Percentiles rank a stretch among this genome's conserved stretches.
Evolutionary conservation across 2,888 invertebrate genomes (phyloP).

Genomic region (Phyllotreta cruciferae): DNA sequence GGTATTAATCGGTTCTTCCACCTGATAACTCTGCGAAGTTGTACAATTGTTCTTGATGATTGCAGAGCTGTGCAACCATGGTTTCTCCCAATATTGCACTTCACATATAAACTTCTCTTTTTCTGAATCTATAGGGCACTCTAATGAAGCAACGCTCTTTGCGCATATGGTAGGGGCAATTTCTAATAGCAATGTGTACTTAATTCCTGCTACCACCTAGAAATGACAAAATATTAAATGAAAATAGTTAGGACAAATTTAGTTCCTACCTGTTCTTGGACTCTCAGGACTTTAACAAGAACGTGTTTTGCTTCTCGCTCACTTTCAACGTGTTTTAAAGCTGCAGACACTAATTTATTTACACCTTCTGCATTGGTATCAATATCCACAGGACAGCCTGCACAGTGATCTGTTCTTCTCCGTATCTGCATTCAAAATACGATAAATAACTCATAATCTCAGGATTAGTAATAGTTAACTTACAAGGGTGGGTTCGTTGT

Average conservation of each 20-base stretch:
- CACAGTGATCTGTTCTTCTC: slow-evolving; percentile 50
- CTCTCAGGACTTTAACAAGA: slow-evolving; percentile 61
- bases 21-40: slow-evolving; percentile 62
- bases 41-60: slow-evolving; percentile 74
- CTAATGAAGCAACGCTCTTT: slow-evolving; percentile 49
- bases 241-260: not conserved
- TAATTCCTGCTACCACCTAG: slow-evolving; percentile 68
- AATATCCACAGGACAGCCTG: slow-evolving; percentile 64
- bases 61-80: slow-evolving; percentile 69
- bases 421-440: not conserved
- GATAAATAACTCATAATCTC: not conserved
- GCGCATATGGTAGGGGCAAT: slow-evolving; percentile 58
- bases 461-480: slow-evolving; percentile 1
- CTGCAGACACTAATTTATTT: slow-evolving; percentile 60
- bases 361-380: slow-evolving; percentile 64
- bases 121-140: slow-evolving; percentile 56
- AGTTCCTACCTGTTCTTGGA: slow-evolving; percentile 64
- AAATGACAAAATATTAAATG: slow-evolving; percentile 41
- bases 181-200: slow-evolving; percentile 65
- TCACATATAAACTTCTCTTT: slow-evolving; percentile 61
- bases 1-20: slow-evolving; percentile 29
- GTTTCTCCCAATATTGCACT: slow-evolving; percentile 69
- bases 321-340: slow-evolving; percentile 61
- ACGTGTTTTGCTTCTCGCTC: slow-evolving; percentile 57
- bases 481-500: slow-evolving; percentile 5